Evolutionary conservation across 2,797 vertebrate species (phyloP).

Genomic region (Perodicticus potto): DNA sequence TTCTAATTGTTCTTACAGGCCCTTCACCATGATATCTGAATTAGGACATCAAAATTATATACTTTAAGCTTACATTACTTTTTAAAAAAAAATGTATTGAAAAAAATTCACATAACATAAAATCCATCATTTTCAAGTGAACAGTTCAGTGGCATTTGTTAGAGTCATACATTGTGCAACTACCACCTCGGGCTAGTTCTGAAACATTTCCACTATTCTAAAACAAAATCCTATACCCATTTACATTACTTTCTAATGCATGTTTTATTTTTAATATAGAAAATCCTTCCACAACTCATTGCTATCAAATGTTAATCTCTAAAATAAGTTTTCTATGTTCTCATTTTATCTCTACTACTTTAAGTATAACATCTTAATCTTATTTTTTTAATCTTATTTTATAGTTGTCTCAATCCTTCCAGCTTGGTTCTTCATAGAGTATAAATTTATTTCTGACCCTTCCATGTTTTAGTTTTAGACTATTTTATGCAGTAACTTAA

Average conservation of each 20-base stretch:
- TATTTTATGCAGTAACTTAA: not conserved
- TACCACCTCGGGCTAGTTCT: not conserved
- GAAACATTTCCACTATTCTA: not conserved
- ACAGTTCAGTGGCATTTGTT: not conserved
- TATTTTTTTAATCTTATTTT: constrained; percentile 27
- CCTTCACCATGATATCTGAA: not conserved
- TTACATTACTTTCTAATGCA: constrained; percentile 5
- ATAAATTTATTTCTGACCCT: constrained; percentile 37
- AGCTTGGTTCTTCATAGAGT: not conserved
- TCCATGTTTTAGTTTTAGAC: not conserved
- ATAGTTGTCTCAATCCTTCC: not conserved
- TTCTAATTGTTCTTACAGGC: not conserved
- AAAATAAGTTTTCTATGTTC: not conserved
- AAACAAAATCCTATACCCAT: not conserved
- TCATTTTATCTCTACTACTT: not conserved
- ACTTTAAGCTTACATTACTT: not conserved
- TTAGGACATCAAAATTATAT: not conserved
- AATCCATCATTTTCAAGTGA: not conserved
- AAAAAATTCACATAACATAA: not conserved
- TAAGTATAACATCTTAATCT: not conserved
- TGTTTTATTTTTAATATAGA: constrained; percentile 52
- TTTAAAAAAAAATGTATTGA: not conserved
- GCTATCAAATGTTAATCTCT: constrained; percentile 13
- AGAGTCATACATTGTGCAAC: not conserved
- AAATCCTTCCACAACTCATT: constrained; percentile 26